These are phyloP conservation scores for Schizopygopsis malacanthus DNA, from an alignment of 2,797 vertebrate species.

Conservation along the genomic window DNA sequence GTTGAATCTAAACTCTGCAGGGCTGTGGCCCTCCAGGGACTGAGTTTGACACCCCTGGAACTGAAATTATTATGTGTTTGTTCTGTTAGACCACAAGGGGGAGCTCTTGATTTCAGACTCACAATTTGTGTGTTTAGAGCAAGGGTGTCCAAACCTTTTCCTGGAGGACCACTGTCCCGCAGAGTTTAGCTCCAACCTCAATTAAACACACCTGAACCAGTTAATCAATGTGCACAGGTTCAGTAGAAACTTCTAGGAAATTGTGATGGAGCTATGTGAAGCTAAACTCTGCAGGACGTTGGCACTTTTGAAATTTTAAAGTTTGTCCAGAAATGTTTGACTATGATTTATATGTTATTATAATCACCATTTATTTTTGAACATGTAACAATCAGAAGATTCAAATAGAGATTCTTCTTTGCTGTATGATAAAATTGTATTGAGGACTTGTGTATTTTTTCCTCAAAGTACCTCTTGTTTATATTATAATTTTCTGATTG, in stretches of 20 bases:
- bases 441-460: not conserved
- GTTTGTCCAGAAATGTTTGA: not conserved
- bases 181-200: not conserved
- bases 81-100: conserved; percentile 47
- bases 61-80: not conserved
- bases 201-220: not conserved
- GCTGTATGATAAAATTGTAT: not conserved
- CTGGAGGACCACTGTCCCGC: not conserved
- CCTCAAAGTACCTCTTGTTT: not conserved
- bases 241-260: not conserved
- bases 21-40: too few species aligned
- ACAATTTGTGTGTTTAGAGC: not conserved
- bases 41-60: too few species aligned
- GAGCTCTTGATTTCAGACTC: conserved; percentile 38
- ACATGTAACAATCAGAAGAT: not conserved
- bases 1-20: too few species aligned
- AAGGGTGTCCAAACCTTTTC: not conserved
- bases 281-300: not conserved
- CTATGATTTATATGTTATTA: not conserved
- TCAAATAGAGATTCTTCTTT: not conserved
- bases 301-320: not conserved
- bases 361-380: not conserved
- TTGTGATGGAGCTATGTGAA: not conserved
- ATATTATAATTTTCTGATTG: not conserved
- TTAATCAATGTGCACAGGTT: not conserved